A percentile compares a stretch with the other conserved stretches of the same genome.
These are phyloP conservation scores for Mola mola DNA, from an alignment of 2,113 vertebrate genomes.

Conservation along the genomic window DNA sequence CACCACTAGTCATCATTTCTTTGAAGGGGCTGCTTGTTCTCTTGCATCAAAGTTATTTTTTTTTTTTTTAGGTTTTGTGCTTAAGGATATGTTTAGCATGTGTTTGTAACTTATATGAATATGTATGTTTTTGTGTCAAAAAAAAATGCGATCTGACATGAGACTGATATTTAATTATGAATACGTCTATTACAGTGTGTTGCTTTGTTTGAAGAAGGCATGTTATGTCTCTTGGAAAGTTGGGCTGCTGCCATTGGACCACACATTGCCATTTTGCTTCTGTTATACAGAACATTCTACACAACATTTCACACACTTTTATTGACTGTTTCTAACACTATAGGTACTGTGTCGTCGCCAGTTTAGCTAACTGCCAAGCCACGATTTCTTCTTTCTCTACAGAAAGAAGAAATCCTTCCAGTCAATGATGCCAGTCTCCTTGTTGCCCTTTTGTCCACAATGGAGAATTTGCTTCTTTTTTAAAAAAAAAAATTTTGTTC, in stretches of 20 bases:
- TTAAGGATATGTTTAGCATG: no score
- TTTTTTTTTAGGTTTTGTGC: constrained; percentile 39
- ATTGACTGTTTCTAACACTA: constrained; percentile 62
- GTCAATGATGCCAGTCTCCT: constrained; percentile 36
- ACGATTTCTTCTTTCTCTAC: constrained; percentile 27
- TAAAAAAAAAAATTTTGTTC: neutral
- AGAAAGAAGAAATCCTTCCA: constrained; percentile 32
- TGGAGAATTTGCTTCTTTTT: constrained; percentile 13
- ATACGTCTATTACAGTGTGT: neutral
- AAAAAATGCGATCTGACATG: neutral
- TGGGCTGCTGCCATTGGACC: constrained; percentile 62
- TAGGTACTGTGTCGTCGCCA: constrained; percentile 56
- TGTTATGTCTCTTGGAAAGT: constrained; percentile 58
- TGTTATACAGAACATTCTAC: constrained; percentile 54
- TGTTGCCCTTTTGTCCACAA: constrained; percentile 28
- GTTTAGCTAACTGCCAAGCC: constrained; percentile 46
- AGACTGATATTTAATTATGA: neutral
- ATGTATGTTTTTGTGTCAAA: constrained; percentile 42
- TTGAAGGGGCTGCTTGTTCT: constrained; percentile 33
- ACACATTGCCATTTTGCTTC: constrained; percentile 65
- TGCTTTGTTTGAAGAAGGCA: constrained; percentile 45
- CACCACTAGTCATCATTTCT: constrained; percentile 30
- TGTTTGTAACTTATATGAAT: no score
- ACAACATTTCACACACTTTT: constrained; percentile 59
- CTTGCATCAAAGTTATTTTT: constrained; percentile 9